Conservation (phyloP, 1,140 invertebrate genomes). For the Caenorhabditis inopinata region DNA sequence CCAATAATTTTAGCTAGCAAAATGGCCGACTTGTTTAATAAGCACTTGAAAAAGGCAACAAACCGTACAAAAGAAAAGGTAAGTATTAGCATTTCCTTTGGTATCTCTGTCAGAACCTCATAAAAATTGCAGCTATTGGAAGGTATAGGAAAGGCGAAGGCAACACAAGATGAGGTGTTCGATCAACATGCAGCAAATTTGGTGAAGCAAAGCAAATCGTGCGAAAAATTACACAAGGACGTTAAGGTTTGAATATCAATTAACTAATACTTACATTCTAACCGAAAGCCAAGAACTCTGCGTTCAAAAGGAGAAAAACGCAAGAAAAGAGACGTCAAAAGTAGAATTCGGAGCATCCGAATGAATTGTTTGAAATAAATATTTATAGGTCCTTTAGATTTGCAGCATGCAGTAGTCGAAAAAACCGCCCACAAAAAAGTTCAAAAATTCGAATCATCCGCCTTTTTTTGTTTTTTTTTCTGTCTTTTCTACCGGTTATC, state of each 20-base stretch:
- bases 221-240: slow-evolving; percentile 48
- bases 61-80: slow-evolving; percentile 43
- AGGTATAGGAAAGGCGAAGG: slow-evolving; percentile 49
- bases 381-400: too few species aligned
- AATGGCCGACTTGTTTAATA: slow-evolving; percentile 43
- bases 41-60: slow-evolving; percentile 44
- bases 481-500: too few species aligned
- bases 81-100: not conserved
- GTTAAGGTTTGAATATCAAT: slow-evolving; percentile 38
- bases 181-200: slow-evolving; percentile 48
- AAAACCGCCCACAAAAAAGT: too few species aligned
- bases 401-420: too few species aligned
- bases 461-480: too few species aligned
- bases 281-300: not conserved
- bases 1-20: not conserved
- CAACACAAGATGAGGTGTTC: slow-evolving; percentile 49
- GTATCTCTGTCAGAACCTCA: not conserved
- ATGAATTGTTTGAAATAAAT: too few species aligned
- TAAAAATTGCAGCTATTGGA: slow-evolving; percentile 45
- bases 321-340: too few species aligned
- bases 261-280: not conserved
- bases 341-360: too few species aligned
- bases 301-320: too few species aligned
- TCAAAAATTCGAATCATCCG: too few species aligned
- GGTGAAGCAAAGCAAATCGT: slow-evolving; percentile 44